Evolutionary conservation across 1,140 invertebrate genomes (phyloP).

Genomic region (Caenorhabditis brenneri): DNA sequence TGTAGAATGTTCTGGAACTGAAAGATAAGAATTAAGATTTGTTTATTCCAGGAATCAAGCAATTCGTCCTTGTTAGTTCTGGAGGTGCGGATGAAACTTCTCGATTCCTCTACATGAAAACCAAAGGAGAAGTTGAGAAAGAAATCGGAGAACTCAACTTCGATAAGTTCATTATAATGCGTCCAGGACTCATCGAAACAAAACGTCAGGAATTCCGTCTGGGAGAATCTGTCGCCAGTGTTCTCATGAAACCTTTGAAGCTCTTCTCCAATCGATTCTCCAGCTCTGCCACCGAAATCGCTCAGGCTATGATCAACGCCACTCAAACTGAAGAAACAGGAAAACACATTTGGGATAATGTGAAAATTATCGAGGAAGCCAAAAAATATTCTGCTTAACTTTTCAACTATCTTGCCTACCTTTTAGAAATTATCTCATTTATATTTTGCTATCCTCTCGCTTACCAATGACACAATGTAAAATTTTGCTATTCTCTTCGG

Average conservation of each 20-base stretch:
- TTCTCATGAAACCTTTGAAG: neutral
- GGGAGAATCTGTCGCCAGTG: neutral
- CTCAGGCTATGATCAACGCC: conserved; percentile 25
- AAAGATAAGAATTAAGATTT: no score
- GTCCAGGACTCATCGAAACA: conserved; percentile 49
- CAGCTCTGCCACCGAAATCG: conserved; percentile 2
- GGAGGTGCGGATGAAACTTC: conserved; percentile 72
- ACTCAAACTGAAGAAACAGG: conserved; percentile 2
- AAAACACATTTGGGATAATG: conserved; percentile 16
- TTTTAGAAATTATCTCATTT: no score
- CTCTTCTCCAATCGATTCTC: conserved; percentile 19
- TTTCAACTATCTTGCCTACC: no score
- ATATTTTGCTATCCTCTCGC: no score
- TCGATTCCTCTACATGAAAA: conserved; percentile 71
- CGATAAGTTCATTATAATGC: conserved; percentile 45
- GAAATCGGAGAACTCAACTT: conserved; percentile 52
- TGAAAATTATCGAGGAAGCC: neutral
- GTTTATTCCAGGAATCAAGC: conserved; percentile 71
- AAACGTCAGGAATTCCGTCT: conserved; percentile 42
- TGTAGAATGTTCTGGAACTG: no score
- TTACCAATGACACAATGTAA: neutral
- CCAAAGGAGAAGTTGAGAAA: conserved; percentile 61
- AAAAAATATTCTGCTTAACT: conserved; percentile 13
- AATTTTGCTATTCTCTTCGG: no score
- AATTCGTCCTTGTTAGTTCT: conserved; percentile 74